Evolutionary conservation across 2,113 vertebrate species (phyloP).

Genomic region (Charina bottae): DNA sequence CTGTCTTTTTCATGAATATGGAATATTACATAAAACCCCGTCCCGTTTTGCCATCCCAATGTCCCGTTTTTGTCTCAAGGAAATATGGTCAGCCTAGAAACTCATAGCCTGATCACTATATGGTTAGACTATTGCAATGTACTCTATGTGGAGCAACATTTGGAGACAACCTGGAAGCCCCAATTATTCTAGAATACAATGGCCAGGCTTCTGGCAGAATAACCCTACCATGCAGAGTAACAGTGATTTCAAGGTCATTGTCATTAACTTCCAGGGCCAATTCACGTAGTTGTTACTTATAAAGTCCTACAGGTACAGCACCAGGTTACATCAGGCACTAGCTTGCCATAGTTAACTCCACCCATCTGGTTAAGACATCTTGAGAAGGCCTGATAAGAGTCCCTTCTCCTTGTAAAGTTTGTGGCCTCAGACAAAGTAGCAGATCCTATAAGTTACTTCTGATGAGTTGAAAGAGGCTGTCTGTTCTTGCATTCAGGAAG

Average conservation of each 20-base stretch:
- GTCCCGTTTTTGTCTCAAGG: too few relatives aligned
- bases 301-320: not conserved
- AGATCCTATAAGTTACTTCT: too few relatives aligned
- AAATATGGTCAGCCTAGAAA: too few relatives aligned
- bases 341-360: not conserved
- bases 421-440: not conserved
- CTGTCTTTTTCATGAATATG: too few relatives aligned
- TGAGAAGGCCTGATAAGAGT: not conserved
- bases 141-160: not conserved
- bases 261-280: not conserved
- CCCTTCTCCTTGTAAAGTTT: not conserved
- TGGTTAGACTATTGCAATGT: not conserved
- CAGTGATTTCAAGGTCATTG: not conserved
- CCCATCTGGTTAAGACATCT: not conserved
- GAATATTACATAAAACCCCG: too few relatives aligned
- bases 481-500: not conserved
- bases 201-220: not conserved
- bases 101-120: not conserved
- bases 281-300: not conserved
- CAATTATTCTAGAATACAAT: not conserved
- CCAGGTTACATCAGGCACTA: not conserved
- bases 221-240: not conserved
- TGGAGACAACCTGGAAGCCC: not conserved
- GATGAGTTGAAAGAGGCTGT: not conserved
- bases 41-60: too few relatives aligned